Evolutionary conservation across 1,140 invertebrate species (phyloP), one percentile per base, ranked within the genome.

Genomic region (Aphaenogaster floridana): DNA sequence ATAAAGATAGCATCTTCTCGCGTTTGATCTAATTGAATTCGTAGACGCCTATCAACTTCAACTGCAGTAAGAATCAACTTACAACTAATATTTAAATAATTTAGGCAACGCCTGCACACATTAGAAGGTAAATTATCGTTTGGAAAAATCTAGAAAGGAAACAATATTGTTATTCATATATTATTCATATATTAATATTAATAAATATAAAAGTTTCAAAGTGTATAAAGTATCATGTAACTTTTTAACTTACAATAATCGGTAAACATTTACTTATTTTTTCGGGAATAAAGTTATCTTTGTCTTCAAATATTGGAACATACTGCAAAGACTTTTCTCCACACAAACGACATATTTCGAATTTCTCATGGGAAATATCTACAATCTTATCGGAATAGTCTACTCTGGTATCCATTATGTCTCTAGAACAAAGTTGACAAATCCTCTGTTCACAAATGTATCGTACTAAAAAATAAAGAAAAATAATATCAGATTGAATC

Each of bases 11-110:
- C 36, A 0, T 64, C 21, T 28, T 28, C 21, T 28, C 21, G 21
- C 21, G 21, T 39, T 28, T 39, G 63, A 17, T 64, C 36, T 64
- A 39, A 64, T 64, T 64, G 63, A 13, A 13, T 64, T n/a, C 17
- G 15, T 39, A 64, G 6, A 17, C 2, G 15, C 6, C 9, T 8
- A 17, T 64, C 63, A 8, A 39, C 17, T 17, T 39, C 36, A 8
- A 64, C 0, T 3, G 63, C 34, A 39, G 15, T 64, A 8, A 64
- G 63, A 64, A 64, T 64, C 17, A 64, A 13, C 39, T 39, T 39
- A 36, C 36, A 64, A 64, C 63, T 64, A 64, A n/a, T 39, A n/a
- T 64, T 64, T 64, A 64, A 64, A 17, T 39, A 39, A 64, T 39
- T 8, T 36, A 64, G 15, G 21, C 63, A 64, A 64, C 36, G 63